Percentiles rank a stretch among this genome's conserved stretches.
phyloP scores from a whole-genome alignment of 2,797 vertebrate genomes.

The Anguilla marmorata region DNA sequence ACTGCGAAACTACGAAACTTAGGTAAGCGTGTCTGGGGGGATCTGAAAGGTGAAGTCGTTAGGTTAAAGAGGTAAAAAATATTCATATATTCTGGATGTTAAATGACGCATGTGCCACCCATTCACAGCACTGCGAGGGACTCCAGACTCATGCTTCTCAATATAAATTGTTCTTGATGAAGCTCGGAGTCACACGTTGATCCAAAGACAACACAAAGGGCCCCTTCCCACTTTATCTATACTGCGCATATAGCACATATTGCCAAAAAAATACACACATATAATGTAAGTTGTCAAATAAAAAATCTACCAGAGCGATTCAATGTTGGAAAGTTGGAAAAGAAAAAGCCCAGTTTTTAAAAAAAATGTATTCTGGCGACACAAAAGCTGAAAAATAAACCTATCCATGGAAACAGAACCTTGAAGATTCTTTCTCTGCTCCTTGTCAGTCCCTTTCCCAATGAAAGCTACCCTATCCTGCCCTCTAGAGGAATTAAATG shows the following conservation, averaged over 20 bases:
- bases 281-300: not conserved
- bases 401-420: not conserved
- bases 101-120: not conserved
- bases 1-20: not conserved
- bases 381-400: not conserved
- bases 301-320: not conserved
- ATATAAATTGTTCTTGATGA: not conserved
- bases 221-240: not conserved
- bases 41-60: not conserved
- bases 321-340: no score
- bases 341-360: no score
- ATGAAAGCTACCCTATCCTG: constrained; percentile 35
- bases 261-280: not conserved
- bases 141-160: not conserved
- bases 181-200: not conserved
- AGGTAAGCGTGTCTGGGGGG: not conserved
- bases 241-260: not conserved
- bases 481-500: constrained; percentile 47
- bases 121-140: not conserved
- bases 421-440: not conserved
- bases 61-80: not conserved
- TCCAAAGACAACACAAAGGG: not conserved
- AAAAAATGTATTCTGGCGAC: not conserved
- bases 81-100: not conserved
- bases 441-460: not conserved